Conservation (phyloP, 2,888 invertebrate genomes). For the Orthosia gothica region DNA sequence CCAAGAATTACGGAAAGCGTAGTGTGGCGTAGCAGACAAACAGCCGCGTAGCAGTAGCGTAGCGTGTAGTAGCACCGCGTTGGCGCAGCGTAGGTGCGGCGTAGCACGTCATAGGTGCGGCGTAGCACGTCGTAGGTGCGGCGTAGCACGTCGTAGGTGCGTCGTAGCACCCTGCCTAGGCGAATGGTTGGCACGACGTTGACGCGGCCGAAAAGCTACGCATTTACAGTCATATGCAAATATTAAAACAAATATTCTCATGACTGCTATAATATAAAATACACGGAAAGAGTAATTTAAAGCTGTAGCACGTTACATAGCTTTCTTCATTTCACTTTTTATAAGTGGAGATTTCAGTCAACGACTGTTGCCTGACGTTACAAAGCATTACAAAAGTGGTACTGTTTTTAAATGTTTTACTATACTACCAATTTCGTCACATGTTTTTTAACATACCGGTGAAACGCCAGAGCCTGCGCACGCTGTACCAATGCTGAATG, state of each 20-base stretch:
- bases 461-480: background rate
- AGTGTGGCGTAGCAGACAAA: background rate
- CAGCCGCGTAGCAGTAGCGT: background rate
- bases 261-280: background rate
- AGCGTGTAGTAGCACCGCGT: background rate
- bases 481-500: background rate
- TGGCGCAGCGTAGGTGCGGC: background rate
- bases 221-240: background rate
- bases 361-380: background rate
- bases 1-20: background rate
- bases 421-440: background rate
- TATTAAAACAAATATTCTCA: background rate
- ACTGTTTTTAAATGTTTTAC: background rate
- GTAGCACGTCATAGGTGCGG: background rate
- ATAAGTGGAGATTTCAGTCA: background rate
- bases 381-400: background rate
- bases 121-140: background rate
- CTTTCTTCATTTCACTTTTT: background rate
- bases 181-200: no score
- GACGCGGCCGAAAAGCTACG: no score
- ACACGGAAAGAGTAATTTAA: background rate
- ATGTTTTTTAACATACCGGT: no score
- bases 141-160: background rate
- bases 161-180: no score
- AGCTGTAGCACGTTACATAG: background rate